These are phyloP conservation scores for Ophioninae sp. DNA, from an alignment of 2,888 invertebrate species.

Conservation along the genomic window DNA sequence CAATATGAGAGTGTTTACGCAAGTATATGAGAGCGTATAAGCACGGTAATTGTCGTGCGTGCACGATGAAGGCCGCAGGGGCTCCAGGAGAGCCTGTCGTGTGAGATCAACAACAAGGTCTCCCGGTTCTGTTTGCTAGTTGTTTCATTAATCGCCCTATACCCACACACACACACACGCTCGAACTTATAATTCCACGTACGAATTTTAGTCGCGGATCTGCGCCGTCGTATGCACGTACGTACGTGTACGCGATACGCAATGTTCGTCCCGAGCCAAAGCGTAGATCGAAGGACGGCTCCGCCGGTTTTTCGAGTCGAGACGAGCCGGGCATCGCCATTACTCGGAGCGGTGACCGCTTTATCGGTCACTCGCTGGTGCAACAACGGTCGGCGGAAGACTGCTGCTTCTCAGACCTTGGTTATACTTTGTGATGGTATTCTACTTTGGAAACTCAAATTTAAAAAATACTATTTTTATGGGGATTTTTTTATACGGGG, in stretches of 20 bases:
- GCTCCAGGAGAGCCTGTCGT: conserved; percentile 54
- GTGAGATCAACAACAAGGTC: conserved; percentile 61
- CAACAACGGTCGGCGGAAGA: too few species aligned
- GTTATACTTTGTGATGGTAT: too few species aligned
- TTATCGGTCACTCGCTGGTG: too few species aligned
- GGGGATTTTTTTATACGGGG: too few species aligned
- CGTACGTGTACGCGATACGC: background rate
- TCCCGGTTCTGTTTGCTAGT: conserved; percentile 56
- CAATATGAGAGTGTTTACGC: background rate
- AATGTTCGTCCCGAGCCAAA: background rate
- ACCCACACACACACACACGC: conserved; percentile 34
- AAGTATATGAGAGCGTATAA: conserved; percentile 27
- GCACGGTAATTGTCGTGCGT: conserved; percentile 59
- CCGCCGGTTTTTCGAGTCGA: too few species aligned
- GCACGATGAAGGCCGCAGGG: conserved; percentile 58
- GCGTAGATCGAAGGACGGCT: background rate
- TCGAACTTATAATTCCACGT: conserved; percentile 8
- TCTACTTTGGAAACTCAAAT: too few species aligned
- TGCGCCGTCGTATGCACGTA: background rate
- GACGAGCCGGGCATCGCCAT: too few species aligned
- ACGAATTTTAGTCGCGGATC: conserved; percentile 9
- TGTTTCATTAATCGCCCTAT: conserved; percentile 49
- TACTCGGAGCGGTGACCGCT: too few species aligned
- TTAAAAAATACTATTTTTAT: too few species aligned
- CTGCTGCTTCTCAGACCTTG: too few species aligned